Evolutionary conservation across 2,113 vertebrate genomes (phyloP), one percentile per base, ranked within the genome.

Genomic region (Chaetodon trifascialis): DNA sequence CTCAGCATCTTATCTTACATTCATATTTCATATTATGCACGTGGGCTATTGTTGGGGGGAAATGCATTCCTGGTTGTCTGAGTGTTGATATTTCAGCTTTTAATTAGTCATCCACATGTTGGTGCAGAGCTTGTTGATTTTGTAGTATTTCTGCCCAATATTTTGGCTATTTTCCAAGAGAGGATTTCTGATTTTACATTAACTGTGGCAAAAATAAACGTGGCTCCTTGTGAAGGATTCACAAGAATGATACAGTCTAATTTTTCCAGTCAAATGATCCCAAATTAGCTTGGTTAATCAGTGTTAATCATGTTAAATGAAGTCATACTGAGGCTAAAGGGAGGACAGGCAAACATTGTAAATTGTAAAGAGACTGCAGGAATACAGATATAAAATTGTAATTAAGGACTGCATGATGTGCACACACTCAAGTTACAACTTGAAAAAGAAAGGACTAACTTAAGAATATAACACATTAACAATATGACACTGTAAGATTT

Each of bases 11-110:
- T 34, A 55, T 38, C 42, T 3, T 4, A 56, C 19, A 69, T 69
- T 73, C 54, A 59, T 46, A 56, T 15, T 63, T 49, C 46, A 76
- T 38, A 71, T 76, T 79, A 54, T 54, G 49, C 56, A 67, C 59
- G 38, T 15, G 49, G 47, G 40, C 49, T 55, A 10, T 40, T 76
- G 40, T 47, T 42, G 19, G 25, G 62, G 34, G 56, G 40, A 69
- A 79, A 81, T 46, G 52, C 64, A 65, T 51, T 79, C 1, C 38
- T 64, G 11, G 2, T 34, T 65, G 7, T 34, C 44, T 60, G 34
- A 25, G 62, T 66, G 16, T 21, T 58, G 16, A 38, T 55, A 36
- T 19, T 71, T 58, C 23, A 25, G 12, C 7, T 46, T 73, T 55
- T 40, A 46, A 65, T 62, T n/a, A 42, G 10, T 25, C 25, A 1